A percentile compares a stretch with the other conserved stretches of the same genome.
Conservation (phyloP, 2,888 invertebrate genomes). For the Alcis repandata region DNA sequence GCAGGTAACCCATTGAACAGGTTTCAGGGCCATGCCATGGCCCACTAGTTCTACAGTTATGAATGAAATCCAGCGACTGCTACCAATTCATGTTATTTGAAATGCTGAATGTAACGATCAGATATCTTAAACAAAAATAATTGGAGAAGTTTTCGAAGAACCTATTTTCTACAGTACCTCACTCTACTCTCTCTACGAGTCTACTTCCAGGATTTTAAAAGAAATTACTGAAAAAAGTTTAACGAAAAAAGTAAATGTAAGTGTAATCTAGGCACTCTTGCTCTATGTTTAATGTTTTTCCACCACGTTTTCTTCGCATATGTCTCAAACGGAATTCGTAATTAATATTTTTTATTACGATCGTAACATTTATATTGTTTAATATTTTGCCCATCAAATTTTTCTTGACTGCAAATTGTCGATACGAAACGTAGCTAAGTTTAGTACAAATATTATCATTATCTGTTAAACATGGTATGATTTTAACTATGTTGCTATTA, state of each 20-base stretch:
- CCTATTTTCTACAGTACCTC: neutral
- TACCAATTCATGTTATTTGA: conserved; percentile 31
- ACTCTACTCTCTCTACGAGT: neutral
- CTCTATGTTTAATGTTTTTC: conserved; percentile 7
- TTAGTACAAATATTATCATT: neutral
- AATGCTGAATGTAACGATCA: neutral
- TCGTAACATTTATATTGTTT: neutral
- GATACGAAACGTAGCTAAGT: too few species aligned
- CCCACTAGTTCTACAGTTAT: conserved; percentile 53
- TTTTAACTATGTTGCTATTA: neutral
- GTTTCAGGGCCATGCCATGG: conserved; percentile 60
- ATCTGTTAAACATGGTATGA: neutral
- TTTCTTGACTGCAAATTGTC: too few species aligned
- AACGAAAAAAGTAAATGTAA: neutral
- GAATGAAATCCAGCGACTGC: conserved; percentile 47
- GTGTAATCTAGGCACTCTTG: conserved; percentile 1
- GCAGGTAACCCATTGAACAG: conserved; percentile 40
- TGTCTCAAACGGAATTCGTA: neutral
- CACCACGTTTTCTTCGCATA: conserved; percentile 6
- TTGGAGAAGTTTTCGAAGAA: neutral
- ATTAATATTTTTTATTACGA: too few species aligned
- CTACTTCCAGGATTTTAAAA: neutral
- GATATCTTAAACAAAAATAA: neutral
- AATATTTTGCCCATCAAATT: neutral
- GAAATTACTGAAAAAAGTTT: neutral